Conservation (phyloP, 1,140 invertebrate species). For the Drosophila grimshawi region DNA sequence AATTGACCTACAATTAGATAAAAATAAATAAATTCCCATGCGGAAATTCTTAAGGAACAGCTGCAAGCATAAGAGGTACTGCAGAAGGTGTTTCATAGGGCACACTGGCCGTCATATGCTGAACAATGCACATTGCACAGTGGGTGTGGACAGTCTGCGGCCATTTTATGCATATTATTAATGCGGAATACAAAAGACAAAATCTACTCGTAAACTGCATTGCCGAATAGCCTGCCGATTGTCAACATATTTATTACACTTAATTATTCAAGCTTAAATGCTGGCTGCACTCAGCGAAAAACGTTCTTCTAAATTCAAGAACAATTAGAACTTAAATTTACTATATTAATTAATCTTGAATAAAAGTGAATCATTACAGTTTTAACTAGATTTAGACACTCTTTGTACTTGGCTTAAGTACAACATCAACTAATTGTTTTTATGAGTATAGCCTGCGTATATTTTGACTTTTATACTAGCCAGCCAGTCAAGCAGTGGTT, state of each 20-base stretch:
- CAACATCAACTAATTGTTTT: too few species aligned
- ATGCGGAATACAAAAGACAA: slow-evolving; percentile 17
- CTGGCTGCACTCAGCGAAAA: not conserved
- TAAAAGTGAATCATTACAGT: too few species aligned
- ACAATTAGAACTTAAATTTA: not conserved
- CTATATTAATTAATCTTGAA: too few species aligned
- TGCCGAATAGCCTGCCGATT: slow-evolving; percentile 32
- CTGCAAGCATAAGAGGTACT: not conserved
- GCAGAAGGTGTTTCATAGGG: slow-evolving; percentile 1
- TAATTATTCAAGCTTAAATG: slow-evolving; percentile 49
- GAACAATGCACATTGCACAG: too few species aligned
- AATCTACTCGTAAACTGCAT: slow-evolving; percentile 45
- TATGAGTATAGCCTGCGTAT: not conserved
- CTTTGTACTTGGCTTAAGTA: too few species aligned
- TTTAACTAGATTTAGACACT: too few species aligned
- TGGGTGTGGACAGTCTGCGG: slow-evolving; percentile 3
- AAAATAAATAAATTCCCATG: slow-evolving; percentile 1
- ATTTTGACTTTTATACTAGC: not conserved
- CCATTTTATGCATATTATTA: slow-evolving; percentile 36
- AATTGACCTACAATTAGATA: slow-evolving; percentile 4
- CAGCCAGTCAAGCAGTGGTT: not conserved
- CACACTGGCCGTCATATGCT: not conserved
- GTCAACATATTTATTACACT: slow-evolving; percentile 46
- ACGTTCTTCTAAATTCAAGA: too few species aligned
- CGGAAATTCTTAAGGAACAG: not conserved